These are phyloP conservation scores for Carassius auratus DNA, from an alignment of 2,113 vertebrate genomes.

Conservation along the genomic window DNA sequence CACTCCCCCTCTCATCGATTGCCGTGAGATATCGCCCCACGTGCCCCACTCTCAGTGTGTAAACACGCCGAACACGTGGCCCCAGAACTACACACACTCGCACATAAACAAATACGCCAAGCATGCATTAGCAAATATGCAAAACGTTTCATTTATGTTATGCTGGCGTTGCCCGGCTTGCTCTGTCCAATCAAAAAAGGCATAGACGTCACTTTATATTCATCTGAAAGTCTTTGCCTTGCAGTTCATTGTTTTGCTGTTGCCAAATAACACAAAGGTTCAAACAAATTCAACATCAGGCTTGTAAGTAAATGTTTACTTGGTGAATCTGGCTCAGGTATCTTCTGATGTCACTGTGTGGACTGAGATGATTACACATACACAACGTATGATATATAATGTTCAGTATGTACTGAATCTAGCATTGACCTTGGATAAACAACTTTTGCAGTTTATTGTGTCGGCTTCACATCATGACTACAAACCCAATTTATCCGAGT, in stretches of 20 bases:
- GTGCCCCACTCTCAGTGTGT: slow-evolving; percentile 71
- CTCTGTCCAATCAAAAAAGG: not conserved
- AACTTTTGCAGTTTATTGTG: slow-evolving; percentile 14
- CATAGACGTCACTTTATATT: not conserved
- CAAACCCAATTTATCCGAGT: not conserved
- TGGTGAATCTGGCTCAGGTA: not conserved
- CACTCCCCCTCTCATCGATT: slow-evolving; percentile 73
- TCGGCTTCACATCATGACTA: not conserved
- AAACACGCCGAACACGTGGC: slow-evolving; percentile 74
- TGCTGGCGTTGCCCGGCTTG: not conserved
- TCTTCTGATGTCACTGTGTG: not conserved
- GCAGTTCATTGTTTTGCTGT: not conserved
- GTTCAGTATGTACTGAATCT: not conserved
- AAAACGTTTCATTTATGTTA: not conserved
- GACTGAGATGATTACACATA: not conserved
- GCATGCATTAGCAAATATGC: slow-evolving; percentile 15
- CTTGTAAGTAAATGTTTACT: not conserved
- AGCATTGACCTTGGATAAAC: not conserved
- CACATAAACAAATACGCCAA: slow-evolving; percentile 52
- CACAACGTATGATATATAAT: not conserved
- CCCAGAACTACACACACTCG: slow-evolving; percentile 63
- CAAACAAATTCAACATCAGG: not conserved
- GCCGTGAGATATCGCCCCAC: slow-evolving; percentile 77
- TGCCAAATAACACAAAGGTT: no score
- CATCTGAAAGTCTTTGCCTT: not conserved